Evolutionary conservation across 2,888 invertebrate genomes (phyloP).

Genomic region (Germaria angustata): DNA sequence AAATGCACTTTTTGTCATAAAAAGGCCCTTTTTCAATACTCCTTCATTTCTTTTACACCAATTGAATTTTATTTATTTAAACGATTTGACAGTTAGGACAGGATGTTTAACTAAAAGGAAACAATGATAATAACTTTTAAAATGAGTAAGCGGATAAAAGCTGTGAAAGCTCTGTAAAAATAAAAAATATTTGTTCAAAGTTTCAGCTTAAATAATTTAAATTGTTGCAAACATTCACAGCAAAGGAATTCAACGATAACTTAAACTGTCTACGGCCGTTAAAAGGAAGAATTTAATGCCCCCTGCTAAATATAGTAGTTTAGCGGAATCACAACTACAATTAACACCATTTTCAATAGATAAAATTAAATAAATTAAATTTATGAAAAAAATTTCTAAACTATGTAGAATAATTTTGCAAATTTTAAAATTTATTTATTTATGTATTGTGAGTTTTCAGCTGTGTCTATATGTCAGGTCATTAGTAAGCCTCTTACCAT

Average conservation of each 20-base stretch:
- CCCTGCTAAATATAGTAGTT: neutral
- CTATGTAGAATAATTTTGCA: no score
- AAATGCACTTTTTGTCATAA: constrained; percentile 23
- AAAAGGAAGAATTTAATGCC: neutral
- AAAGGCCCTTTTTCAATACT: neutral
- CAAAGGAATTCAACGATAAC: neutral
- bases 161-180: neutral
- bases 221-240: neutral
- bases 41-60: neutral
- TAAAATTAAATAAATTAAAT: neutral
- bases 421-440: no score
- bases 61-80: constrained; percentile 38
- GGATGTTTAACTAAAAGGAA: constrained; percentile 61
- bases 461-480: no score
- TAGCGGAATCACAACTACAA: neutral
- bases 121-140: constrained; percentile 50
- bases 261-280: neutral
- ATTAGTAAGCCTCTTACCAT: no score
- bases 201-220: neutral
- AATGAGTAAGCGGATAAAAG: constrained; percentile 21
- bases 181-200: neutral
- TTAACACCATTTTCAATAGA: neutral
- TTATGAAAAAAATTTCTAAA: no score
- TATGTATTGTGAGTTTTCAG: no score
- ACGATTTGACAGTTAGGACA: constrained; percentile 58